Base-by-base conservation (phyloP, 2,797 vertebrate genomes). In the Lycodopsis pacificus region DNA sequence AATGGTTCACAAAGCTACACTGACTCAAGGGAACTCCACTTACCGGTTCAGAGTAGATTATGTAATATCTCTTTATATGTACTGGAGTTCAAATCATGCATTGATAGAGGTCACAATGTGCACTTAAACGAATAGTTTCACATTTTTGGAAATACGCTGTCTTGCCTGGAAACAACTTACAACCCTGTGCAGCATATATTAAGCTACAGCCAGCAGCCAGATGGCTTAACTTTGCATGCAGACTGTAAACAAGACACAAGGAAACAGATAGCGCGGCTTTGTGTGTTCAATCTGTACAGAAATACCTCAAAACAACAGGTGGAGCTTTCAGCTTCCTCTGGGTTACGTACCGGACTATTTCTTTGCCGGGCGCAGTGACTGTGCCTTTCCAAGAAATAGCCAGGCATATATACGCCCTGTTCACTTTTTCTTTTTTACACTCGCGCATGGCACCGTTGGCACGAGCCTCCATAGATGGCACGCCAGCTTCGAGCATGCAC, bases 71-170 rank as follows among this genome's bases (percentile, higher is more conserved):
- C 4, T 65, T 65, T 32, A 51, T 48, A 49, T 19, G 13, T 2
- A 6, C 10, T 34, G 22, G 62, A 59, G 44, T 65, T 59, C 9
- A 67, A 65, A 63, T 59, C 49, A 72, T 51, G 20, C 17, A 30
- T 12, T 34, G 11, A 69, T 22, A 57, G 30, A 49, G 46, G 25
- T 67, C 63, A 22, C 1, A 38, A 42, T 57, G 17, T n/a, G 36
- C 4, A 61, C 22, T 22, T 73, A 11, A 68, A 77, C 32, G 65
- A n/a, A 27, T 11, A 22, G 49, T 38, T 61, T 0, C 3, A 38
- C 53, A 51, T 38, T 58, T 12, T 51, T 17, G 25, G 20, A 42
- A 56, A 48, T 25, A 13, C 3, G 4, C 3, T 54, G 2, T 61
- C 25, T 62, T 46, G 17, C 11, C 0, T 8, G 17, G 54, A 32